phyloP scores from a whole-genome alignment of 2,113 vertebrate species.

The Dryoscopus gambensis region DNA sequence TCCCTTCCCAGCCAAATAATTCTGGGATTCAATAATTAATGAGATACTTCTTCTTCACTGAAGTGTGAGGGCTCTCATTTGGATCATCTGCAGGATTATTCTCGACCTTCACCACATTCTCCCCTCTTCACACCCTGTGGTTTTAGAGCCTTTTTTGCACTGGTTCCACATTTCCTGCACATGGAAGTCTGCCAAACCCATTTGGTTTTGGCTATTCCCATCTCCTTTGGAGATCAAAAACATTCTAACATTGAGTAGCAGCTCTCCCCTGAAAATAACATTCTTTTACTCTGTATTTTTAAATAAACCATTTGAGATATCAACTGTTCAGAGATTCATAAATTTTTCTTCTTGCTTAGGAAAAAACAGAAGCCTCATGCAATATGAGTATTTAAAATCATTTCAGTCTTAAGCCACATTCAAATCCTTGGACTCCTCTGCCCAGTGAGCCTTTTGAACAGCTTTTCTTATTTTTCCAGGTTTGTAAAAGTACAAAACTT shows the following conservation, averaged over 20 bases:
- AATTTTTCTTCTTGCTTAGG: not conserved
- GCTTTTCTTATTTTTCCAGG: not conserved
- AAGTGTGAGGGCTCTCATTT: not conserved
- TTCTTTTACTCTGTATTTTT: not conserved
- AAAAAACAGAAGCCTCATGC: not conserved
- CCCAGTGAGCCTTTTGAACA: not conserved
- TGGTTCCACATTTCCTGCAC: not conserved
- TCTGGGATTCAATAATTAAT: not conserved
- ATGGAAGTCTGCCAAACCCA: not conserved
- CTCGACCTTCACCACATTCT: not conserved
- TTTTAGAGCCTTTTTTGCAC: not conserved
- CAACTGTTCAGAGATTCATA: not conserved
- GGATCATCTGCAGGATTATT: not conserved
- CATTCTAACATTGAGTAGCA: not conserved
- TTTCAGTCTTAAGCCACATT: not conserved
- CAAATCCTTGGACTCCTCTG: not conserved
- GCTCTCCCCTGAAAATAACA: not conserved
- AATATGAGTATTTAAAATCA: not conserved
- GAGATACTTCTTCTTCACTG: not conserved
- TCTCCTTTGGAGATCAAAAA: not conserved
- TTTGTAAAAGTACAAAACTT: not conserved
- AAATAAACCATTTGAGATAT: not conserved
- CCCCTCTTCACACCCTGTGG: not conserved
- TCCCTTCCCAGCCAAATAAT: not conserved
- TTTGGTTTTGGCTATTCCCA: not conserved